phyloP scores from a whole-genome alignment of 2,888 invertebrate genomes.

The Brachyopa scutellaris region DNA sequence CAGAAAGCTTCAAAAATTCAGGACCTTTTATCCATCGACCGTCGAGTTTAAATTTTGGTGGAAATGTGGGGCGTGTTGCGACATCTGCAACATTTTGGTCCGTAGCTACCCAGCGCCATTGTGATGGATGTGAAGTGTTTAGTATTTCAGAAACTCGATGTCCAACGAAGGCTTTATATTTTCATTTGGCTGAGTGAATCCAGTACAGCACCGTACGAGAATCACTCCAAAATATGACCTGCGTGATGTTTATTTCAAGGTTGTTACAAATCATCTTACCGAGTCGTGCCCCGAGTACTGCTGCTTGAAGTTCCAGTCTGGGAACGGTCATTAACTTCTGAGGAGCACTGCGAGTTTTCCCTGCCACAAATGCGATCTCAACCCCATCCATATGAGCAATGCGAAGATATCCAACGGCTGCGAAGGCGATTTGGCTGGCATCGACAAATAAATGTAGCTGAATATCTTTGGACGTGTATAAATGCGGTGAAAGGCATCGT shows the following conservation, averaged over 20 bases:
- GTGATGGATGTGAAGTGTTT: slow-evolving; percentile 31
- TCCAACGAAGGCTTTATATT: slow-evolving; percentile 73
- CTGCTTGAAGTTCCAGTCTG: slow-evolving; percentile 55
- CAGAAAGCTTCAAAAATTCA: slow-evolving; percentile 23
- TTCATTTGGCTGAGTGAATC: slow-evolving; percentile 55
- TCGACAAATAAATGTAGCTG: slow-evolving; percentile 47
- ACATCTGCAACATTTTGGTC: slow-evolving; percentile 73
- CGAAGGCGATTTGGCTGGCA: too few relatives aligned
- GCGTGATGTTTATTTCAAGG: slow-evolving; percentile 5
- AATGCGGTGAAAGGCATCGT: slow-evolving; percentile 16
- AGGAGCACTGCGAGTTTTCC: slow-evolving; percentile 35
- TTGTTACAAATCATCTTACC: slow-evolving; percentile 28
- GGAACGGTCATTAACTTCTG: slow-evolving; percentile 36
- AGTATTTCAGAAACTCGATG: slow-evolving; percentile 73
- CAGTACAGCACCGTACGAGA: slow-evolving; percentile 50
- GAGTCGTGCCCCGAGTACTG: slow-evolving; percentile 45
- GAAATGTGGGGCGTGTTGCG: slow-evolving; percentile 60
- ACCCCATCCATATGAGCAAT: neutral
- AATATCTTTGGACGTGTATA: neutral
- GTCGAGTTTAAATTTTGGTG: slow-evolving; percentile 34
- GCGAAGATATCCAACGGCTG: slow-evolving; percentile 21
- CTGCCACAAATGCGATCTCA: slow-evolving; percentile 23
- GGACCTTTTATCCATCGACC: slow-evolving; percentile 51
- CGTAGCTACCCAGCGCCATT: slow-evolving; percentile 74
- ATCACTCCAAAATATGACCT: slow-evolving; percentile 53